These are phyloP conservation scores for Brachionus rotundiformis DNA, from an alignment of 1,140 invertebrate genomes.

Conservation along the genomic window DNA sequence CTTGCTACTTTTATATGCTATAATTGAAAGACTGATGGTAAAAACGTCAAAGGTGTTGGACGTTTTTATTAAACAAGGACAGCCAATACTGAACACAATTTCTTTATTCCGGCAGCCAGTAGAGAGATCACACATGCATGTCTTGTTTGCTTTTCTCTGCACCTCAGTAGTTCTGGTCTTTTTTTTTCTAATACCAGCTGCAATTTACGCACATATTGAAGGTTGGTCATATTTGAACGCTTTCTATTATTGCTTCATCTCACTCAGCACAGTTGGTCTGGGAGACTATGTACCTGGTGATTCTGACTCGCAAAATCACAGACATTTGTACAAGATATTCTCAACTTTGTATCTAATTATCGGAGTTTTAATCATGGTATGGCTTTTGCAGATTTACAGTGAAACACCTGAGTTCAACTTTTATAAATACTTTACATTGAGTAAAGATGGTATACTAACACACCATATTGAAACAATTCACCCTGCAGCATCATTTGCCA, in stretches of 20 bases:
- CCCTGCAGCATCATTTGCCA: neutral
- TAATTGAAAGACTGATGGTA: constrained; percentile 41
- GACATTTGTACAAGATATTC: constrained; percentile 40
- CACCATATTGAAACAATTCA: constrained; percentile 20
- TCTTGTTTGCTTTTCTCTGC: constrained; percentile 24
- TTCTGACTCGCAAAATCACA: constrained; percentile 29
- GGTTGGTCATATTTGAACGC: constrained; percentile 97
- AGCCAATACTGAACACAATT: neutral
- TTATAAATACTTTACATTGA: constrained; percentile 43
- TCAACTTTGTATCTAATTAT: constrained; percentile 47
- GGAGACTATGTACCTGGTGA: constrained; percentile 51
- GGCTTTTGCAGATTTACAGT: constrained; percentile 26
- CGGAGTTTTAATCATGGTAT: constrained; percentile 45
- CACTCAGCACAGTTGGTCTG: constrained; percentile 86
- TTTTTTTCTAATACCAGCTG: constrained; percentile 79
- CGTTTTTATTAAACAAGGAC: constrained; percentile 62
- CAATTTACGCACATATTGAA: constrained; percentile 90
- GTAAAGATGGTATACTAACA: constrained; percentile 37
- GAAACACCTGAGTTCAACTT: constrained; percentile 49
- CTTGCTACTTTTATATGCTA: constrained; percentile 55
- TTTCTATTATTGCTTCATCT: constrained; percentile 99
- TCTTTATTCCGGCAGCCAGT: neutral
- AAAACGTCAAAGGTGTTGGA: constrained; percentile 60
- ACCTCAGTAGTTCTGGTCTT: constrained; percentile 6
- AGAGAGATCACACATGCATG: constrained; percentile 23